These are phyloP conservation scores for Disparrhopalites patrizii DNA, from an alignment of 2,888 invertebrate genomes.

Conservation along the genomic window DNA sequence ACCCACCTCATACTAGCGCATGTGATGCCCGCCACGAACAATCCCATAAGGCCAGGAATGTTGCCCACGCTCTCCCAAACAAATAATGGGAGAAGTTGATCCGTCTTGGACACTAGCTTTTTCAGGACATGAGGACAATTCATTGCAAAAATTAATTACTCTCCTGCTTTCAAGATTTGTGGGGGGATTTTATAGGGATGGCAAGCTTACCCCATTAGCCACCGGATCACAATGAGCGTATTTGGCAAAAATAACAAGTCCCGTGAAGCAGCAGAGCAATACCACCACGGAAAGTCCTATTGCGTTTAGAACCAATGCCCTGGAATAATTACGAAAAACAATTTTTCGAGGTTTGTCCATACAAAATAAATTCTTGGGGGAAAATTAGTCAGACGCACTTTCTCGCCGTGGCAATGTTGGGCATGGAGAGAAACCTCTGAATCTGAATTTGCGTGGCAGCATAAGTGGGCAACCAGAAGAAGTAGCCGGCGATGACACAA, in stretches of 20 bases:
- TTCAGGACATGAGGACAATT: neutral
- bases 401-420: conserved; percentile 21
- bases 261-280: conserved; percentile 30
- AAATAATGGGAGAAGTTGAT: conserved; percentile 55
- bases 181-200: too few relatives aligned
- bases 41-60: conserved; percentile 29
- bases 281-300: conserved; percentile 52
- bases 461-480: conserved; percentile 30
- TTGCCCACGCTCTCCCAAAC: conserved; percentile 53
- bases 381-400: conserved; percentile 23
- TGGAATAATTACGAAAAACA: too few relatives aligned
- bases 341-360: too few relatives aligned
- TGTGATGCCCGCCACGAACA: conserved; percentile 45
- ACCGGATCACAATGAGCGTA: conserved; percentile 34
- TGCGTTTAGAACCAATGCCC: conserved; percentile 49
- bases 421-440: conserved; percentile 34
- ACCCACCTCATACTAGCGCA: conserved; percentile 33
- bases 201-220: neutral
- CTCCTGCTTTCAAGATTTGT: too few relatives aligned
- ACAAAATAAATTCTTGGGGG: conserved; percentile 12
- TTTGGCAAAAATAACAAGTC: conserved; percentile 32
- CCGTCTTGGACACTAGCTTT: conserved; percentile 14
- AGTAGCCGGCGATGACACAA: conserved; percentile 19
- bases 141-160: neutral
- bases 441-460: conserved; percentile 35